Evolutionary conservation across 2,888 invertebrate genomes (phyloP).

Genomic region (Corythucha ciliata): DNA sequence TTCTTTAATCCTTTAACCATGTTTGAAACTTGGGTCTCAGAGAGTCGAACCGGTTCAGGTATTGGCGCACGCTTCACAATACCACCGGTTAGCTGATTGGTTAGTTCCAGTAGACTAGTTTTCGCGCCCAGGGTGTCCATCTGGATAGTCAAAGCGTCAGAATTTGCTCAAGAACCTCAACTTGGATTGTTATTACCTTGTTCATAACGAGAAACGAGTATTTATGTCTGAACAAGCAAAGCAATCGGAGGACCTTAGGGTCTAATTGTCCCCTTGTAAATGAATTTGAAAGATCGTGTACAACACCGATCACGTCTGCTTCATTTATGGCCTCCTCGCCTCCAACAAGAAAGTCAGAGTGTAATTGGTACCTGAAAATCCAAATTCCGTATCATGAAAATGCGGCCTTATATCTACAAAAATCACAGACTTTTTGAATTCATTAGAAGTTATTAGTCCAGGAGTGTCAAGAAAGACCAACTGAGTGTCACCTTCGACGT

Average conservation of each 20-base stretch:
- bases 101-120: constrained; percentile 60
- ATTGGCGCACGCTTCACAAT: constrained; percentile 16
- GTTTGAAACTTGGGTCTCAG: constrained; percentile 33
- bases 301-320: constrained; percentile 72
- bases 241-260: constrained; percentile 56
- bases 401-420: constrained; percentile 1
- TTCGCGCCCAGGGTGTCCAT: constrained; percentile 63
- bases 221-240: constrained; percentile 51
- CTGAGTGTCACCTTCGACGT: constrained; percentile 67
- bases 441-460: constrained; percentile 64
- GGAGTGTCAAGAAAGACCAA: constrained; percentile 90
- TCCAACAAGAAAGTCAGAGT: constrained; percentile 50
- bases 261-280: constrained; percentile 60
- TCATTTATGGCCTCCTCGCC: constrained; percentile 52
- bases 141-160: constrained; percentile 42
- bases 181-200: constrained; percentile 54
- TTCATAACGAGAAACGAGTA: constrained; percentile 72
- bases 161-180: not conserved
- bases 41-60: constrained; percentile 31
- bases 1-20: constrained; percentile 40
- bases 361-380: constrained; percentile 50
- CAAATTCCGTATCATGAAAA: too few relatives aligned
- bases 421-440: constrained; percentile 54
- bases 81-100: constrained; percentile 52
- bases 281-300: constrained; percentile 71